Evolutionary conservation across 2,797 vertebrate species (phyloP).

Genomic region (Melanogrammus aeglefinus): DNA sequence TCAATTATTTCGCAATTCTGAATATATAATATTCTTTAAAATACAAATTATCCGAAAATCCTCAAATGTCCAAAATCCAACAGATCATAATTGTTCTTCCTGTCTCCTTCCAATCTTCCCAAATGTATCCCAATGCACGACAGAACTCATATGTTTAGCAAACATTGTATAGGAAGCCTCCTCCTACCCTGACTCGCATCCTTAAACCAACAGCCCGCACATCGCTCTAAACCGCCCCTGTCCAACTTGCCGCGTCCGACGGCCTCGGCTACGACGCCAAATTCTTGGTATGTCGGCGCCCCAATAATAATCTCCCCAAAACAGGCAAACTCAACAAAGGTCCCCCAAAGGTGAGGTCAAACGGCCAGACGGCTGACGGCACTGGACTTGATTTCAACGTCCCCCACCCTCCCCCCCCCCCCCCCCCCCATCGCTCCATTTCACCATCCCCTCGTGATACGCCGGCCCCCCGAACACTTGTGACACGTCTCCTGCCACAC

Average conservation of each 20-base stretch:
- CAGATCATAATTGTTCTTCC: neutral
- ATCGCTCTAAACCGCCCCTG: too few species aligned
- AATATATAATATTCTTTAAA: too few species aligned
- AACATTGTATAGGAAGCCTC: too few species aligned
- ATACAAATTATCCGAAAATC: neutral
- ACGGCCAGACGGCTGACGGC: slow-evolving; percentile 44
- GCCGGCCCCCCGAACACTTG: slow-evolving; percentile 69
- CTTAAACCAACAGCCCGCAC: too few species aligned
- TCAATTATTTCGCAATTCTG: too few species aligned
- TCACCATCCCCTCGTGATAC: slow-evolving; percentile 62
- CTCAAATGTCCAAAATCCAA: neutral
- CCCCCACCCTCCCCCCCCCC: too few species aligned
- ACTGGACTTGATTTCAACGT: slow-evolving; percentile 57
- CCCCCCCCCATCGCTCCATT: slow-evolving; percentile 39
- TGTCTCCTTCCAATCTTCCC: neutral
- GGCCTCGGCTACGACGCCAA: too few species aligned
- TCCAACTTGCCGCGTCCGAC: too few species aligned
- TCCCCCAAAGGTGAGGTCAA: slow-evolving; percentile 55
- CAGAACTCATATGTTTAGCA: too few species aligned
- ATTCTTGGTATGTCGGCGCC: too few species aligned
- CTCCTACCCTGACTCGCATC: too few species aligned
- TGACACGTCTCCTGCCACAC: slow-evolving; percentile 75
- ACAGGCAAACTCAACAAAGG: neutral
- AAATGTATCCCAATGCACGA: neutral
- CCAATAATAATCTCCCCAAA: neutral